Conservation (phyloP, 2,113 vertebrate species). For the Vidua macroura region DNA sequence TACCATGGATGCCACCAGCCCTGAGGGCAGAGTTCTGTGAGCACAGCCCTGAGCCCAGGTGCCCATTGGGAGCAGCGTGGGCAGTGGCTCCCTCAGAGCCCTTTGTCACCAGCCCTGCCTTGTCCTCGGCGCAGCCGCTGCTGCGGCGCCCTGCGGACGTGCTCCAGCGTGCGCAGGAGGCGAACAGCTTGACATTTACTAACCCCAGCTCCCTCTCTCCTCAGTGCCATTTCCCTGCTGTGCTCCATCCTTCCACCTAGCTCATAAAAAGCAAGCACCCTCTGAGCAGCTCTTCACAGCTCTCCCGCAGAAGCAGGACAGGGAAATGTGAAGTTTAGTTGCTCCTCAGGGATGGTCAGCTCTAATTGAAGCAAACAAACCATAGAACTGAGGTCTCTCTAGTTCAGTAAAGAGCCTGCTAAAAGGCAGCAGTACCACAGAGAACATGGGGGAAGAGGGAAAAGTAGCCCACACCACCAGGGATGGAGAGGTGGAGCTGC, state of each 20-base stretch:
- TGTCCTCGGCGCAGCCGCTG: fast-evolving
- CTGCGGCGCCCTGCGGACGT: neutral
- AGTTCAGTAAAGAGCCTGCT: neutral
- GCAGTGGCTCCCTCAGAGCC: neutral
- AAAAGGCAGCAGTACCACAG: neutral
- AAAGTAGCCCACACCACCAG: neutral
- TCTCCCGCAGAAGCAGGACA: neutral
- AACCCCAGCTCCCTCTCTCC: neutral
- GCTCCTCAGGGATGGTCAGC: neutral
- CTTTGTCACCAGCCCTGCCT: neutral
- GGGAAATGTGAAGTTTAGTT: neutral
- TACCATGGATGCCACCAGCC: neutral
- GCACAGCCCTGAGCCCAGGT: neutral
- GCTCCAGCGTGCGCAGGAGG: neutral
- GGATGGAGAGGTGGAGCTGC: neutral
- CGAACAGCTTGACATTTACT: slow-evolving; percentile 24
- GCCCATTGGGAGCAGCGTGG: fast-evolving
- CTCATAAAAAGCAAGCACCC: neutral
- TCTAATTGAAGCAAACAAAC: slow-evolving; percentile 39
- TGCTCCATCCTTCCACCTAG: neutral
- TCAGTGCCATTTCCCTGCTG: slow-evolving; percentile 1
- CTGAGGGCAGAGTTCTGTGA: neutral
- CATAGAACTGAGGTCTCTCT: neutral
- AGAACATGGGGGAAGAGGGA: neutral
- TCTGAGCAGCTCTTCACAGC: neutral